Evolutionary conservation across 2,797 vertebrate species (phyloP), one percentile per base, ranked within the genome.

Genomic region (Steatocranus sp.): DNA sequence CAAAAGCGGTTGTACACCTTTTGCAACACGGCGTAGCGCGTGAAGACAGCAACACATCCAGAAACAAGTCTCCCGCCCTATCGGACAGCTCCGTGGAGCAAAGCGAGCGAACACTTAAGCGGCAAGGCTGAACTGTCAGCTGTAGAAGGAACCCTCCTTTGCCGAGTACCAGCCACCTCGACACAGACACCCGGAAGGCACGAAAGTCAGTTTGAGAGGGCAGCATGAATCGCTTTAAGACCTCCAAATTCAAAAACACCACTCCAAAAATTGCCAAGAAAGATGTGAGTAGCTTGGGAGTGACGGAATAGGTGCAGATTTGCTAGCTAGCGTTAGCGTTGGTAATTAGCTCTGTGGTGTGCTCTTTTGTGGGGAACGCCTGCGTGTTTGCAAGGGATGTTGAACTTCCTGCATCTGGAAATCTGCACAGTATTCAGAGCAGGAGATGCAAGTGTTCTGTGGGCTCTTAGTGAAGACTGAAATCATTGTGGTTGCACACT

Each of bases 161-260:
- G 85, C 83, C 3, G 70, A 87, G 75, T 61, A 86, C 79, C 87
- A 86, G 93, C 83, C 88, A 90, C 91, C 91, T 78, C 87, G 80
- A 94, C 91, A 73, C 54, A 92, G 91, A 93, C 93, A 96, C 95
- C 96, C 96, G 96, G 96, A 96, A 96, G 95, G 85, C 92, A 92
- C 89, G 50, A 89, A 91, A 94, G 91, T 92, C 84, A 91, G 86
- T 87, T 84, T 81, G 74, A 92, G 81, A 91, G 78, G 74, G 91
- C 87, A 96, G 66, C 79, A 99, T 99, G 98, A 98, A 97, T 90
- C 98, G 98, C 56, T 99, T 99, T 93, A 98, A 94, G 95, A 97
- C 95, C 54, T 99, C 98, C 79, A 99, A 98, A 93, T 98, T 96
- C 92, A 98, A 98, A 93, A 98, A 99, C 93, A 97, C 96, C 76